Conservation (phyloP, 2,113 vertebrate genomes). For the Sardina pilchardus region DNA sequence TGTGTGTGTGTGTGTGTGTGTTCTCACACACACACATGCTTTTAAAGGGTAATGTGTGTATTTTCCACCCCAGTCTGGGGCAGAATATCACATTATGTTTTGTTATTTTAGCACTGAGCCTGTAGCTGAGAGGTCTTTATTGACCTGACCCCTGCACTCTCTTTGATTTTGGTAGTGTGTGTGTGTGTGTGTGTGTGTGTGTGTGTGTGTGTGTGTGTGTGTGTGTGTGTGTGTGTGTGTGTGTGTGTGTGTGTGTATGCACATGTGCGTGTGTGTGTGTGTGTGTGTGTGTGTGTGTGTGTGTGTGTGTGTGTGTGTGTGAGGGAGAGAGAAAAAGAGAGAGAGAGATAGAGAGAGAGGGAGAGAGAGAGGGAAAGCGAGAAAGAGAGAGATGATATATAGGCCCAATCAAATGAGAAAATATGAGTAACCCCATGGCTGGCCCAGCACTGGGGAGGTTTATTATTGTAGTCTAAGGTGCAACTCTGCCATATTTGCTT, state of each 20-base stretch:
- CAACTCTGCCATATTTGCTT: slow-evolving; percentile 72
- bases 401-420: slow-evolving; percentile 77
- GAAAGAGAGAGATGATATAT: slow-evolving; percentile 74
- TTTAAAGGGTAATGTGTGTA: too few relatives aligned
- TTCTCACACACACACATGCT: too few relatives aligned
- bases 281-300: neutral
- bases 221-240: neutral
- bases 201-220: neutral
- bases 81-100: too few relatives aligned
- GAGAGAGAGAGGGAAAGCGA: neutral
- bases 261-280: neutral
- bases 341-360: too few relatives aligned
- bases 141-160: slow-evolving; percentile 20
- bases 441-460: slow-evolving; percentile 69
- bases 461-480: slow-evolving; percentile 77
- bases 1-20: slow-evolving; percentile 16
- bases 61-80: too few relatives aligned
- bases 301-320: neutral
- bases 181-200: neutral
- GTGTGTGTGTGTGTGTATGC: neutral
- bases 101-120: too few relatives aligned
- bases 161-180: neutral
- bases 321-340: neutral
- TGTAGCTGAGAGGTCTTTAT: slow-evolving; percentile 8
- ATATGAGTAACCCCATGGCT: slow-evolving; percentile 75